A percentile compares a stretch with the other conserved stretches of the same genome.
Evolutionary conservation across 2,797 vertebrate genomes (phyloP).

Genomic region (Esox lucius): DNA sequence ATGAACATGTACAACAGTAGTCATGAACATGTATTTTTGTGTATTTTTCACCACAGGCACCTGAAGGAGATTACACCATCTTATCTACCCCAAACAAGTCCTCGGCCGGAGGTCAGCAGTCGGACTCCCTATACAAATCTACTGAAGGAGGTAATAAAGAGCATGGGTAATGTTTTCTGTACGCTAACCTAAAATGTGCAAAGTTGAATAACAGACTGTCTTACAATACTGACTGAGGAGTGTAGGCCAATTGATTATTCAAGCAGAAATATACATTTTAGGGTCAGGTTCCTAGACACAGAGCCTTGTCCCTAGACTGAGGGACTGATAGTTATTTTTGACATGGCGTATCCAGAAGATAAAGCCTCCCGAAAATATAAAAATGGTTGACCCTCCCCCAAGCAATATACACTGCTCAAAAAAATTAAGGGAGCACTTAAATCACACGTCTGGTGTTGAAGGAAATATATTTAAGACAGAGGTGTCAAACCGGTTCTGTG

Average conservation of each 20-base stretch:
- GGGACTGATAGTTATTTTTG: too few relatives aligned
- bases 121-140: conserved; percentile 50
- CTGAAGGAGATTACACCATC: conserved; percentile 33
- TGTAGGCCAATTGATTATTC: neutral
- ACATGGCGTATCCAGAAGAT: too few relatives aligned
- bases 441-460: too few relatives aligned
- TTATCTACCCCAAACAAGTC: conserved; percentile 50
- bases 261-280: neutral
- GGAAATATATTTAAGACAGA: too few relatives aligned
- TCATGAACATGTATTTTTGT: conserved; percentile 2
- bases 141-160: conserved; percentile 66
- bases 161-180: neutral
- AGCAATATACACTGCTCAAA: too few relatives aligned
- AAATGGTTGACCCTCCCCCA: too few relatives aligned
- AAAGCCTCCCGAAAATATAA: too few relatives aligned
- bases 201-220: neutral
- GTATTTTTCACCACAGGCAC: conserved; percentile 41
- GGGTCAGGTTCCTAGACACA: neutral
- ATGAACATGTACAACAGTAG: neutral
- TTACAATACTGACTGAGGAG: too few relatives aligned
- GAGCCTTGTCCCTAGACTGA: neutral
- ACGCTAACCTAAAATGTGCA: neutral
- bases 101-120: conserved; percentile 58
- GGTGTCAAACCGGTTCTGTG: too few relatives aligned
- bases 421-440: too few relatives aligned